phyloP scores from a whole-genome alignment of 2,113 vertebrate genomes.

The Podarcis muralis region DNA sequence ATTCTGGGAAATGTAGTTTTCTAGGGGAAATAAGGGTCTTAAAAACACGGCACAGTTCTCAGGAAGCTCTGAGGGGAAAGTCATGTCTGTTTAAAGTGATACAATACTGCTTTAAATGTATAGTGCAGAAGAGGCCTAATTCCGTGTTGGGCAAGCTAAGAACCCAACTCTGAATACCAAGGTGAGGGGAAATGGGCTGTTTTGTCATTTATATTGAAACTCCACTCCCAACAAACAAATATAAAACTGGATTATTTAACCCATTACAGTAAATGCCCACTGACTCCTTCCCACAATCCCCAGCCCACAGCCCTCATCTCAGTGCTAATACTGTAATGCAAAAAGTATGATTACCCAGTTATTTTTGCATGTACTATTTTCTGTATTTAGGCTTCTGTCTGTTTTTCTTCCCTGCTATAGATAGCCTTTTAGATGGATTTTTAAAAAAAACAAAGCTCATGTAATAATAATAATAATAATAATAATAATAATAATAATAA shows the following conservation, averaged over 20 bases:
- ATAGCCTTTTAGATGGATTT: too few species aligned
- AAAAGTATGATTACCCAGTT: neutral
- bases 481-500: neutral
- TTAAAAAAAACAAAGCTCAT: too few species aligned
- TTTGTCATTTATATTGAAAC: neutral
- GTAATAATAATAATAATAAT: neutral
- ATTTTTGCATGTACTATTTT: neutral
- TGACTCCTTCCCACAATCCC: too few species aligned
- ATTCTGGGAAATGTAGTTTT: too few species aligned
- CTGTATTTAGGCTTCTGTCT: neutral
- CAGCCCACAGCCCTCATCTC: neutral
- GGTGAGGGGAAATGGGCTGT: neutral
- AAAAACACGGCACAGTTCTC: too few species aligned
- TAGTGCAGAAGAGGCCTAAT: neutral
- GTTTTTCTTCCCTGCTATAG: neutral
- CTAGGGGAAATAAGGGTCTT: too few species aligned
- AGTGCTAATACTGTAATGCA: neutral
- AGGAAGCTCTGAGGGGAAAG: too few species aligned
- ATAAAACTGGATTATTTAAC: neutral
- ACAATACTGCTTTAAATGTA: too few species aligned
- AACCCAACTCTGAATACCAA: neutral
- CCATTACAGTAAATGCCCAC: neutral
- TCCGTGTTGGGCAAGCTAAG: neutral
- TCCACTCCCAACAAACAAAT: neutral
- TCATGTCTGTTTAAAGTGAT: too few species aligned